Conservation (phyloP, 2,888 invertebrate species). For the Cremastinae sp. region DNA sequence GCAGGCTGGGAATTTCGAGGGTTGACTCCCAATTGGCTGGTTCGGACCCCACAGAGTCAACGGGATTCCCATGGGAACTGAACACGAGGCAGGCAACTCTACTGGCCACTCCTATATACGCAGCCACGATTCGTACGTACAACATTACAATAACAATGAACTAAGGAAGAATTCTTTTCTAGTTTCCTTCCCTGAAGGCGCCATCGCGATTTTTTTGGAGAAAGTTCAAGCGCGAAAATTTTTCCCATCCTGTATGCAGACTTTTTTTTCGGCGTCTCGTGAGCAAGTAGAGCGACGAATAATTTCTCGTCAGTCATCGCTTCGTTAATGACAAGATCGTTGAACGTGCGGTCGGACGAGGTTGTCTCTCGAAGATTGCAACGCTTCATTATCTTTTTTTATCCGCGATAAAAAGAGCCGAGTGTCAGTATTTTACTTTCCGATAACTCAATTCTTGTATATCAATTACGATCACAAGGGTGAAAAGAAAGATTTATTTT, state of each 20-base stretch:
- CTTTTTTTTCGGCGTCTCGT: conserved; percentile 8
- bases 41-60: conserved; percentile 46
- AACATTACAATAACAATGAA: conserved; percentile 12
- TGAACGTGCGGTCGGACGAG: conserved; percentile 11
- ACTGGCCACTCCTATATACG: conserved; percentile 59
- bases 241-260: no score
- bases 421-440: no score
- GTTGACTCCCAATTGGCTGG: conserved; percentile 60
- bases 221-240: no score
- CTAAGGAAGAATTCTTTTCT: no score
- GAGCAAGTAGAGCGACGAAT: conserved; percentile 32
- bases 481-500: no score
- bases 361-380: no score
- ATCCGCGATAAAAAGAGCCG: no score
- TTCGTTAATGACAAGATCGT: conserved; percentile 49
- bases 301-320: conserved; percentile 44
- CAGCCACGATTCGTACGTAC: not conserved
- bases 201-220: conserved; percentile 23
- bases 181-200: conserved; percentile 34
- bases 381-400: conserved; percentile 4
- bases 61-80: conserved; percentile 55
- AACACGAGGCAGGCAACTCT: conserved; percentile 56
- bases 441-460: no score
- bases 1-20: conserved; percentile 56
- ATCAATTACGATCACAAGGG: no score